Percentiles rank a stretch among this genome's conserved stretches.
phyloP scores from a whole-genome alignment of 92 coral and sea anemone genomes.

The Paragorgia papillata region DNA sequence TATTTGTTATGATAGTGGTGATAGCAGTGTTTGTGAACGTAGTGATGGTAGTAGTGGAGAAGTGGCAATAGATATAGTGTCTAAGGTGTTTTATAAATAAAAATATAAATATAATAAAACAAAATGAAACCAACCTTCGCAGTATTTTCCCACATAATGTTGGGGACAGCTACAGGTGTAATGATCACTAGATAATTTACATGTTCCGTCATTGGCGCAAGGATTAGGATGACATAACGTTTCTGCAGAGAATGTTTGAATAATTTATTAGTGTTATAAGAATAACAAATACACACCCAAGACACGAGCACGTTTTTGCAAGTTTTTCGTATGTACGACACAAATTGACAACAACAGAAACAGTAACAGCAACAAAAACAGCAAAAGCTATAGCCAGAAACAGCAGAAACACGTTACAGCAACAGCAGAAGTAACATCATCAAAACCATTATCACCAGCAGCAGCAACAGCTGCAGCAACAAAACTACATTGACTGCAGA shows the following conservation, averaged over 20 bases:
- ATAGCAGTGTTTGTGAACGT: no score
- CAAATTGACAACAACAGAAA: background rate
- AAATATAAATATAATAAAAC: no score
- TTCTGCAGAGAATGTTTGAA: background rate
- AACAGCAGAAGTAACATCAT: background rate
- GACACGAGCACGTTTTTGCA: no score
- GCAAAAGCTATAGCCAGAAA: background rate
- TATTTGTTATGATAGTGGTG: no score
- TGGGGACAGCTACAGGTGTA: constrained; percentile 65
- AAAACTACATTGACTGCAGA: no score
- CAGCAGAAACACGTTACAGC: background rate
- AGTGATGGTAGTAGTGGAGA: no score
- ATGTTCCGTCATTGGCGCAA: constrained; percentile 73
- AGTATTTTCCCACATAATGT: constrained; percentile 73
- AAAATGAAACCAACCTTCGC: constrained; percentile 70
- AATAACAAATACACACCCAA: background rate
- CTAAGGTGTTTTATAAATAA: no score
- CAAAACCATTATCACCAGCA: no score
- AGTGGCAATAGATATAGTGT: no score
- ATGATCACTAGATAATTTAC: constrained; percentile 62
- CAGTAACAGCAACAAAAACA: background rate
- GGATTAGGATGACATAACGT: constrained; percentile 69
- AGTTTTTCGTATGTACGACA: no score
- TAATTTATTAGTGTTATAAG: background rate
- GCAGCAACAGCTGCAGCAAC: no score